Evolutionary conservation across 2,113 vertebrate genomes (phyloP).

Genomic region (Gavialis gangeticus): DNA sequence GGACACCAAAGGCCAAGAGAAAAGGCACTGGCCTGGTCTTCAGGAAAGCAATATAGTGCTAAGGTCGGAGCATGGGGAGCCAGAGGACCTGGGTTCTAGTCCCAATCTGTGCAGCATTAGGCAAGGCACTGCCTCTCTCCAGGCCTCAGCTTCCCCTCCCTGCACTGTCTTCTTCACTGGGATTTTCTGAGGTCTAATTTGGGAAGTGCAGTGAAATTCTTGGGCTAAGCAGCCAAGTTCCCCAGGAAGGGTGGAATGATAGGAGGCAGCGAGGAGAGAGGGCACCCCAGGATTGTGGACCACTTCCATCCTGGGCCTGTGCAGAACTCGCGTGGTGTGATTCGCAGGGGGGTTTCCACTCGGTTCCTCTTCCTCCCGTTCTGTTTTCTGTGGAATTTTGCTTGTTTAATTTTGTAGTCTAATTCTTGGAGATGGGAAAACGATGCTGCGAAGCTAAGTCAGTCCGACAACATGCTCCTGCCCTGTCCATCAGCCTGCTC

Average conservation of each 20-base stretch:
- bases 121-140: neutral
- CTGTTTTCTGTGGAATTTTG: neutral
- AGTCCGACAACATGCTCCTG: neutral
- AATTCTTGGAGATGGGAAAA: neutral
- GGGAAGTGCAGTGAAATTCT: neutral
- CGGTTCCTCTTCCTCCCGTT: neutral
- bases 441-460: neutral
- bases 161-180: neutral
- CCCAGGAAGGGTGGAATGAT: neutral
- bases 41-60: neutral
- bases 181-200: neutral
- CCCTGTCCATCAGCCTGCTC: no score
- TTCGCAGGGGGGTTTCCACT: no score
- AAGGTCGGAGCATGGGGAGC: neutral
- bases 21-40: neutral
- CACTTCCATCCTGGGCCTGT: no score
- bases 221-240: no score
- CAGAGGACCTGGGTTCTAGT: no score
- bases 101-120: neutral
- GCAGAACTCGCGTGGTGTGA: no score
- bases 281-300: neutral
- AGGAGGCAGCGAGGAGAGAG: neutral
- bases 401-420: neutral
- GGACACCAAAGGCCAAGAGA: neutral
- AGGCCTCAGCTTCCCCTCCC: neutral